These are phyloP conservation scores for Cetonia aurata DNA, from an alignment of 2,888 invertebrate species.

Conservation along the genomic window DNA sequence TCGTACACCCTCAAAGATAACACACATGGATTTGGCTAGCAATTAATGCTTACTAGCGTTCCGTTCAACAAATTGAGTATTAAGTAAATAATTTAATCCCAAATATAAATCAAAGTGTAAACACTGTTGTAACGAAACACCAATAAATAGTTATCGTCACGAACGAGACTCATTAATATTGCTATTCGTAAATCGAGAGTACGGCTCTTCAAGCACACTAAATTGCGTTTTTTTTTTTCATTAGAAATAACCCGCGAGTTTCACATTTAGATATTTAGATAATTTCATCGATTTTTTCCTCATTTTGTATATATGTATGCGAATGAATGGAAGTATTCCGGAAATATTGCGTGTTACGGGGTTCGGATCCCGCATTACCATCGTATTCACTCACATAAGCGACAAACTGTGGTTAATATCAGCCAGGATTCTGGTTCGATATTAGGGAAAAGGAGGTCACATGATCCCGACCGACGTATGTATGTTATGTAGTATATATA, in stretches of 20 bases:
- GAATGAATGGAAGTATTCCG: slow-evolving; percentile 14
- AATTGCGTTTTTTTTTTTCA: slow-evolving; percentile 11
- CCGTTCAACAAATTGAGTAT: too few relatives aligned
- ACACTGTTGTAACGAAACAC: too few relatives aligned
- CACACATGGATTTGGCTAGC: too few relatives aligned
- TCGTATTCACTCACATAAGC: slow-evolving; percentile 5
- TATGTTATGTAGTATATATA: neutral
- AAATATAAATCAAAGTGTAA: too few relatives aligned
- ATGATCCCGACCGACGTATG: neutral
- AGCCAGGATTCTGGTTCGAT: slow-evolving; percentile 25
- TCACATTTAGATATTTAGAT: slow-evolving; percentile 24
- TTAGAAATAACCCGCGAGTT: slow-evolving; percentile 13
- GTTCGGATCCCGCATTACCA: slow-evolving; percentile 2
- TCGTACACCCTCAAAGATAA: too few relatives aligned
- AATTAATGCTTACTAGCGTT: too few relatives aligned
- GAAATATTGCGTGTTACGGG: slow-evolving; percentile 34
- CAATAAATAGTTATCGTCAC: too few relatives aligned
- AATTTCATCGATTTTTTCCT: slow-evolving; percentile 29
- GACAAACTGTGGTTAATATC: slow-evolving; percentile 16
- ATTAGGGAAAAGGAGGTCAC: slow-evolving; percentile 30
- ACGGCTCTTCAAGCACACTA: neutral
- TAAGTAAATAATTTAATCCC: too few relatives aligned
- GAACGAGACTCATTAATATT: too few relatives aligned
- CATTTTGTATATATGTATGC: neutral
- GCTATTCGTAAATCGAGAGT: too few relatives aligned